Evolutionary conservation across 2,888 invertebrate genomes (phyloP).

Genomic region (Aporophyla nigra): DNA sequence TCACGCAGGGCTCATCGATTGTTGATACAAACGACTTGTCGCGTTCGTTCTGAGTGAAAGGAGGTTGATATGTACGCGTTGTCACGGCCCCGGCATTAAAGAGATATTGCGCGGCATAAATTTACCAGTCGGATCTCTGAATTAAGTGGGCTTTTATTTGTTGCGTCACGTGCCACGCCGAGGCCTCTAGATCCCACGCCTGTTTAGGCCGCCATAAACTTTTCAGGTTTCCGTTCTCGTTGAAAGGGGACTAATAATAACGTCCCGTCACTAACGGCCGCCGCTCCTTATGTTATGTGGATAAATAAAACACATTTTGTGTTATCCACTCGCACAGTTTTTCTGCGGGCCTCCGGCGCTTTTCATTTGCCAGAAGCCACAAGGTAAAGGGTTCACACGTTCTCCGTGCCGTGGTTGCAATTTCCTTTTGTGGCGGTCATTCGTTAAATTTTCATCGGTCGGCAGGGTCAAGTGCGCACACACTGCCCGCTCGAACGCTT

Average conservation of each 20-base stretch:
- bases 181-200: constrained; percentile 78
- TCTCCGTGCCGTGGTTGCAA: constrained; percentile 76
- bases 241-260: constrained; percentile 66
- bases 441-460: constrained; percentile 84
- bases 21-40: constrained; percentile 82
- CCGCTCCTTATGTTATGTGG: constrained; percentile 48
- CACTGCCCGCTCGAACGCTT: constrained; percentile 70
- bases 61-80: constrained; percentile 87
- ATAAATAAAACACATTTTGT: constrained; percentile 67
- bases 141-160: constrained; percentile 90
- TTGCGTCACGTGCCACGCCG: constrained; percentile 84
- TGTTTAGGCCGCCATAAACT: constrained; percentile 78
- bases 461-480: constrained; percentile 77
- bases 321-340: constrained; percentile 64
- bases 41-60: constrained; percentile 76
- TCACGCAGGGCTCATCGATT: constrained; percentile 74
- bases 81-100: constrained; percentile 88
- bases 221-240: constrained; percentile 70
- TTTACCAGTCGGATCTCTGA: constrained; percentile 86
- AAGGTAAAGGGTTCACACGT: constrained; percentile 79
- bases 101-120: constrained; percentile 88
- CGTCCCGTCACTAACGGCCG: constrained; percentile 28
- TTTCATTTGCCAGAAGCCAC: constrained; percentile 73
- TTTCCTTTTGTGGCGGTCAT: constrained; percentile 84
- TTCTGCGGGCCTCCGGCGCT: constrained; percentile 67